Conservation (phyloP, 2,888 invertebrate species). For the Pinctada fucata region DNA sequence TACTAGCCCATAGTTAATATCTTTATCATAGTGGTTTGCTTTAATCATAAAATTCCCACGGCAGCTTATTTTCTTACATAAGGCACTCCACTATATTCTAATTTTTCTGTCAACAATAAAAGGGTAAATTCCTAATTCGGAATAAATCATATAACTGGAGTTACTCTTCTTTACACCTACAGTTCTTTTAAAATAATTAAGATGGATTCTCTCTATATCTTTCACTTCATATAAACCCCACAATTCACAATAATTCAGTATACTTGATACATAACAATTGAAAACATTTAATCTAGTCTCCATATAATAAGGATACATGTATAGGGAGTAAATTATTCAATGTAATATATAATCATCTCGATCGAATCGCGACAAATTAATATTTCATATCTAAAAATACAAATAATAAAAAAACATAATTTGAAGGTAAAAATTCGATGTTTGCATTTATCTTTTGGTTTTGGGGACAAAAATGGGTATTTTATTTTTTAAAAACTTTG, state of each 20-base stretch:
- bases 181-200: not conserved
- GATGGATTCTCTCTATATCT: not conserved
- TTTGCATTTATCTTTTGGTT: too few relatives aligned
- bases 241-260: not conserved
- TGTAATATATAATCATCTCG: too few relatives aligned
- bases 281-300: not conserved
- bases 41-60: too few relatives aligned
- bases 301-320: not conserved
- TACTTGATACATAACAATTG: not conserved
- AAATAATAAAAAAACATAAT: too few relatives aligned
- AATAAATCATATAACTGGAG: not conserved
- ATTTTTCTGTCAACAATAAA: not conserved
- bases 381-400: too few relatives aligned
- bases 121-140: not conserved
- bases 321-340: not conserved
- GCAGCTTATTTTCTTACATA: too few relatives aligned
- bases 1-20: not conserved
- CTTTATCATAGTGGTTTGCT: too few relatives aligned
- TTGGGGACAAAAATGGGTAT: too few relatives aligned
- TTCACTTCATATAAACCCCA: not conserved
- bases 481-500: too few relatives aligned
- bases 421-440: too few relatives aligned
- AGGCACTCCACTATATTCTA: too few relatives aligned
- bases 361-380: too few relatives aligned
- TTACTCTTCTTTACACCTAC: not conserved